Evolutionary conservation across 2,888 invertebrate species (phyloP).

Genomic region (Sarcophaga subvicina): DNA sequence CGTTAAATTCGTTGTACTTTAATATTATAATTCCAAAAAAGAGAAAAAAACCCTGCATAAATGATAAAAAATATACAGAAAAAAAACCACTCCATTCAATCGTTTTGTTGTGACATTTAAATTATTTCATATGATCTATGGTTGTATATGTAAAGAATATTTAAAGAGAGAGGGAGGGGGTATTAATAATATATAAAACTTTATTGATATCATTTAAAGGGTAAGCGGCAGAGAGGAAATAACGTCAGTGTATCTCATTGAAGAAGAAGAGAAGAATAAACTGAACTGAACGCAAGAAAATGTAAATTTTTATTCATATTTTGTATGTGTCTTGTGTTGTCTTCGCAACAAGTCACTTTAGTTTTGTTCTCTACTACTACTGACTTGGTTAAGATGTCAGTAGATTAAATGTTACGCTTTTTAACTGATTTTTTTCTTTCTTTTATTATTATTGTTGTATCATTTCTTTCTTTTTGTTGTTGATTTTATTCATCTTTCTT

Average conservation of each 20-base stretch:
- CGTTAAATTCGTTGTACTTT: conserved; percentile 52
- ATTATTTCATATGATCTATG: conserved; percentile 35
- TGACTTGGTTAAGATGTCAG: conserved; percentile 51
- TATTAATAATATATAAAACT: not conserved
- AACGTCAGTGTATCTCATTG: not conserved
- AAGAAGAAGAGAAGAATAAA: not conserved
- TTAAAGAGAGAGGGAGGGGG: not conserved
- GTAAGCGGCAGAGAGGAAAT: not conserved
- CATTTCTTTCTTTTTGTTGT: not conserved
- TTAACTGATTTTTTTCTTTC: conserved; percentile 8
- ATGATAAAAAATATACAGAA: not conserved
- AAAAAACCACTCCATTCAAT: conserved; percentile 26
- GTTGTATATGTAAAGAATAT: not conserved
- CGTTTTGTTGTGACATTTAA: conserved; percentile 65
- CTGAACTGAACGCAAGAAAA: conserved; percentile 10
- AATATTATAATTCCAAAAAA: conserved; percentile 41
- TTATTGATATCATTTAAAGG: conserved; percentile 6
- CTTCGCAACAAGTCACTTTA: conserved; percentile 16
- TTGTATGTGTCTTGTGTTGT: conserved; percentile 3
- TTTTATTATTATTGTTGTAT: not conserved
- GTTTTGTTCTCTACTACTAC: not conserved
- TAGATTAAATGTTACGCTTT: conserved; percentile 49
- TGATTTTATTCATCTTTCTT: conserved; percentile 19
- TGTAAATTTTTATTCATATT: conserved; percentile 56
- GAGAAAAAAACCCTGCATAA: not conserved